phyloP scores from a whole-genome alignment of 2,888 invertebrate genomes.

The Clusia tigrina region DNA sequence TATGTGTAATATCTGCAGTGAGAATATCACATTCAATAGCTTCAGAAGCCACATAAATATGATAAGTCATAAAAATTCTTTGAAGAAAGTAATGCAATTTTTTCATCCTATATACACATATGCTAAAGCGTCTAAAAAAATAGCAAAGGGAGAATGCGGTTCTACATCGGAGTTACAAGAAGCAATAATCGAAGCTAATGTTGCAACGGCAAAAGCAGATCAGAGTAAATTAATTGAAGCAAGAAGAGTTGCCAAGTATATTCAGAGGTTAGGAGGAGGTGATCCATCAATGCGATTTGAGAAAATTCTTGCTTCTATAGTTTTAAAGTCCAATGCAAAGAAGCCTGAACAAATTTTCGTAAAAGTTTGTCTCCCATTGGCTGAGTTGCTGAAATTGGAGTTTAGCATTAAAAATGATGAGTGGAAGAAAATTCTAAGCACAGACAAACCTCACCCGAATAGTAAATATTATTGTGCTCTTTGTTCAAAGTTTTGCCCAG shows the following conservation, averaged over 20 bases:
- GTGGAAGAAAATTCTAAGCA: constrained; percentile 26
- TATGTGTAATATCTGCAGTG: constrained; percentile 27
- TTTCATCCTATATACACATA: constrained; percentile 40
- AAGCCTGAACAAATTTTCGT: constrained; percentile 29
- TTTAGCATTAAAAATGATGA: constrained; percentile 25
- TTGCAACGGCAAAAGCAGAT: constrained; percentile 11
- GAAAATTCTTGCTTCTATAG: constrained; percentile 10
- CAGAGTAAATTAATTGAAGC: constrained; percentile 8
- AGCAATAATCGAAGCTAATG: constrained; percentile 23
- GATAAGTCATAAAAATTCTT: constrained; percentile 20
- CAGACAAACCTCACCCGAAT: constrained; percentile 16
- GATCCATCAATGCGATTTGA: background rate
- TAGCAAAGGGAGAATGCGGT: constrained; percentile 22
- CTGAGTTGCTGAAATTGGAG: constrained; percentile 27
- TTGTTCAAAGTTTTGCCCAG: constrained; percentile 28
- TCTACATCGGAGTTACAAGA: constrained; percentile 16
- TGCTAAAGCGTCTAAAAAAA: constrained; percentile 24
- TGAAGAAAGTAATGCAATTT: constrained; percentile 32
- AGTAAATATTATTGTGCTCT: constrained; percentile 30
- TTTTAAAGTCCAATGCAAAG: constrained; percentile 16
- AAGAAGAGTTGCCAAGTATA: constrained; percentile 17
- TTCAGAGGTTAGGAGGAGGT: background rate
- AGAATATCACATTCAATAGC: constrained; percentile 19
- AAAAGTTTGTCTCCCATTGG: constrained; percentile 28
- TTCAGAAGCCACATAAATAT: constrained; percentile 29